phyloP scores from a whole-genome alignment of 92 coral and sea anemone genomes.

The Virgularia gustaviana region DNA sequence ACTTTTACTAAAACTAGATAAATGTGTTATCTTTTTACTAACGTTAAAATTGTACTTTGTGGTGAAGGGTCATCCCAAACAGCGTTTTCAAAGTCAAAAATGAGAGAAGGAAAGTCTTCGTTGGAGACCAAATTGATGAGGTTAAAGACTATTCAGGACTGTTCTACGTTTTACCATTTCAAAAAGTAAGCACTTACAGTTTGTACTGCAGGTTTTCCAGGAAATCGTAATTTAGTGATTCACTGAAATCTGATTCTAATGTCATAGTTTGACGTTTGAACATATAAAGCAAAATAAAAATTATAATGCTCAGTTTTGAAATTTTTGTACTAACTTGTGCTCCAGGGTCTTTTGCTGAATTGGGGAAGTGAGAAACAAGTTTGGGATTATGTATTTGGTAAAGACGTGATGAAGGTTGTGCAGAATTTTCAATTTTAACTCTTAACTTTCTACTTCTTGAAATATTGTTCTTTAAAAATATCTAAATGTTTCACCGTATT shows the following conservation, averaged over 20 bases:
- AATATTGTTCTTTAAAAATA: too few relatives aligned
- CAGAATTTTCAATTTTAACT: background rate
- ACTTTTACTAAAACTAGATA: too few relatives aligned
- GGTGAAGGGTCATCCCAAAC: constrained; percentile 73
- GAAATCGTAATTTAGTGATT: background rate
- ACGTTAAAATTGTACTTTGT: background rate
- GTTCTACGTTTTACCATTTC: constrained; percentile 85
- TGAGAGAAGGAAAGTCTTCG: constrained; percentile 81
- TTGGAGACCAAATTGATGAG: constrained; percentile 92
- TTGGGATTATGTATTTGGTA: constrained; percentile 95
- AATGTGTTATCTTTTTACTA: background rate
- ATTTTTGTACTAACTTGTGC: background rate
- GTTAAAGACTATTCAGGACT: constrained; percentile 92
- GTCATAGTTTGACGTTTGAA: too few relatives aligned
- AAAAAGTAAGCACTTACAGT: constrained; percentile 39
- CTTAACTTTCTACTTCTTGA: background rate
- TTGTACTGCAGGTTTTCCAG: background rate
- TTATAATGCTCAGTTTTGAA: too few relatives aligned
- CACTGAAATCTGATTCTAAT: background rate
- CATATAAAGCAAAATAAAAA: too few relatives aligned
- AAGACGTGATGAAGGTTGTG: constrained; percentile 79
- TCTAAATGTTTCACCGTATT: background rate
- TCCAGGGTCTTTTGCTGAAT: constrained; percentile 74
- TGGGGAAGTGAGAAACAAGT: constrained; percentile 97
- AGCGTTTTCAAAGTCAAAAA: constrained; percentile 88